phyloP scores from a whole-genome alignment of 2,797 vertebrate genomes.

The Dallia pectoralis region DNA sequence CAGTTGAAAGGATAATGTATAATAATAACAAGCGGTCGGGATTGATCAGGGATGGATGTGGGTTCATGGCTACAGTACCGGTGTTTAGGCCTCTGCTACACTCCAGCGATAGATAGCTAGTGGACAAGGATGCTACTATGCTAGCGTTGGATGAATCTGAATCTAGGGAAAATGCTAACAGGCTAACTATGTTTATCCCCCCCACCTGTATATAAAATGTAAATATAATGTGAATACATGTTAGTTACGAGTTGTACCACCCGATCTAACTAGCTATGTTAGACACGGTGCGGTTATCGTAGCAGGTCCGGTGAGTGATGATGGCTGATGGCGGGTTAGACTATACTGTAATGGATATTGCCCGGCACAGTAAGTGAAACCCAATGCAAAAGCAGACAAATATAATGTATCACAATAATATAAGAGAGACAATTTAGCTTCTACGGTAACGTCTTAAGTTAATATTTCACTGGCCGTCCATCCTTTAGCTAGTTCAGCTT shows the following conservation, averaged over 20 bases:
- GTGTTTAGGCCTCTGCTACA: conserved; percentile 22
- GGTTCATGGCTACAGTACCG: conserved; percentile 15
- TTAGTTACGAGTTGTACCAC: background rate
- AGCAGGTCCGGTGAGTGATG: background rate
- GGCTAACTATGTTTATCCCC: background rate
- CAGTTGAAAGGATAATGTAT: background rate
- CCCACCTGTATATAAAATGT: no score
- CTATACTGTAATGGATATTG: background rate
- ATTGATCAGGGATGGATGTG: conserved; percentile 14
- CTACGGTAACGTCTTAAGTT: background rate
- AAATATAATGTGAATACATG: background rate
- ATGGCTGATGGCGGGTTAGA: background rate
- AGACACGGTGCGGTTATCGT: background rate
- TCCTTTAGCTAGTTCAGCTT: background rate
- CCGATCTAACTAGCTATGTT: background rate
- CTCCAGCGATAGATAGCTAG: background rate
- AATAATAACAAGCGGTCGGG: background rate
- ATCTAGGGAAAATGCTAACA: background rate
- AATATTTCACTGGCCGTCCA: background rate
- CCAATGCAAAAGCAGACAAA: background rate
- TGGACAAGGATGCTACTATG: background rate
- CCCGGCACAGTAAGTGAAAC: no score
- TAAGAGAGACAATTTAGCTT: background rate
- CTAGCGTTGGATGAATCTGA: background rate
- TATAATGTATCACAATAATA: background rate